Evolutionary conservation across 1,140 invertebrate species (phyloP).

Genomic region (Saccostrea glomerata): DNA sequence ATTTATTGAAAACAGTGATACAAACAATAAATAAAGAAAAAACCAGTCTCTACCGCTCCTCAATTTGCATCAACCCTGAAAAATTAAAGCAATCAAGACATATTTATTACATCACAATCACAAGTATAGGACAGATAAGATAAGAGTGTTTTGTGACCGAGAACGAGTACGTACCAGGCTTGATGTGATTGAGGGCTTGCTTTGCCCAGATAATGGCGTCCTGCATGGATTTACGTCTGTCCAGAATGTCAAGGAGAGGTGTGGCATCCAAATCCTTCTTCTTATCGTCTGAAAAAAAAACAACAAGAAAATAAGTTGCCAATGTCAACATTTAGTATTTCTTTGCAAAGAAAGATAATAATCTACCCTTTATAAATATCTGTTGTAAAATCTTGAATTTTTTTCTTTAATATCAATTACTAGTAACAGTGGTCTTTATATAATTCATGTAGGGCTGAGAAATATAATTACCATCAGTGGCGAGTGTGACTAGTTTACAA

Average conservation of each 20-base stretch:
- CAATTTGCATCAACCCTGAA: neutral
- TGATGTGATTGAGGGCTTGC: neutral
- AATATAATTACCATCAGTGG: neutral
- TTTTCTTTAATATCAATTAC: too few species aligned
- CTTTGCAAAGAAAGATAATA: too few species aligned
- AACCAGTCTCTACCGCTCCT: neutral
- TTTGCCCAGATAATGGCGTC: neutral
- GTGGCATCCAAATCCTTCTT: neutral
- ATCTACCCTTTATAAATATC: too few species aligned
- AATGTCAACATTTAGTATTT: too few species aligned
- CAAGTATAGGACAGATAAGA: too few species aligned
- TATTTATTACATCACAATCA: too few species aligned
- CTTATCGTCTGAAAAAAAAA: neutral
- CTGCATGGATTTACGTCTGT: conserved; percentile 16
- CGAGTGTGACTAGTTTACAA: neutral
- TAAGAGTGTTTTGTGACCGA: neutral
- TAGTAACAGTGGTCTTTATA: too few species aligned
- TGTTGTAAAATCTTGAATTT: too few species aligned
- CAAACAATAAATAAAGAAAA: too few species aligned
- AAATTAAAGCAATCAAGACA: neutral
- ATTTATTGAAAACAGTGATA: too few species aligned
- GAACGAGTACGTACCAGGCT: neutral
- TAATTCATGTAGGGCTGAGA: too few species aligned
- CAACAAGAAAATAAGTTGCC: neutral
- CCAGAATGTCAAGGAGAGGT: neutral